Conservation (phyloP, 2,113 vertebrate species). For the Zapus hudsonius region DNA sequence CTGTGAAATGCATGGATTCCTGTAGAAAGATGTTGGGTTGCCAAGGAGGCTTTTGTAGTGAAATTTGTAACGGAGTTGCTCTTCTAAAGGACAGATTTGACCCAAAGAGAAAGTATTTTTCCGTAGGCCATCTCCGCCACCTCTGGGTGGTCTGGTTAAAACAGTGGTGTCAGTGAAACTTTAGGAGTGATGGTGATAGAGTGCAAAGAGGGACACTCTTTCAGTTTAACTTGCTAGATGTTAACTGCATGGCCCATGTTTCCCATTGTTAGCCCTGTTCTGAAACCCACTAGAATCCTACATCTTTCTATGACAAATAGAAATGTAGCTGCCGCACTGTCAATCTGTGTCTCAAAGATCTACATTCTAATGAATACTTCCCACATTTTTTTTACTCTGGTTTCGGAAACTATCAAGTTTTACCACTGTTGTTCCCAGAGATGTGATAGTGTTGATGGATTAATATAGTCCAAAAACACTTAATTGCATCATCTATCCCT, state of each 20-base stretch:
- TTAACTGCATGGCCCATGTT: conserved; percentile 20
- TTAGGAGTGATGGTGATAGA: conserved; percentile 13
- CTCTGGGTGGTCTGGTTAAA: conserved; percentile 20
- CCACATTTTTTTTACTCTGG: conserved; percentile 9
- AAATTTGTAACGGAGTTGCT: not conserved
- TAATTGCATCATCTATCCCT: not conserved
- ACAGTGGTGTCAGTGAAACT: conserved; percentile 29
- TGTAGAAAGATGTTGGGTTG: conserved; percentile 40
- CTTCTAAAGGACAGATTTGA: conserved; percentile 25
- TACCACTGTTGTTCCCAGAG: not conserved
- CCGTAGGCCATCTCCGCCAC: not conserved
- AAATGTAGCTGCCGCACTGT: conserved; percentile 19
- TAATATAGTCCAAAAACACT: conserved; percentile 21
- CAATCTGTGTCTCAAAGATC: conserved; percentile 5
- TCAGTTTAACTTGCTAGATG: not conserved
- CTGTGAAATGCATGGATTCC: conserved; percentile 34
- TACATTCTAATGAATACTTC: conserved; percentile 17
- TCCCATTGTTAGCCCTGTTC: not conserved
- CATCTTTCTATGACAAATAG: conserved; percentile 18
- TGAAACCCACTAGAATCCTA: conserved; percentile 17
- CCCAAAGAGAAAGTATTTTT: conserved; percentile 22
- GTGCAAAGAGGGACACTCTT: conserved; percentile 7
- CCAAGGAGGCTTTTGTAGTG: conserved; percentile 48
- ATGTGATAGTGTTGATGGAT: not conserved
- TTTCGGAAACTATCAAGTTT: not conserved